Evolutionary conservation across 2,888 invertebrate genomes (phyloP).

Genomic region (Idaea biselata): DNA sequence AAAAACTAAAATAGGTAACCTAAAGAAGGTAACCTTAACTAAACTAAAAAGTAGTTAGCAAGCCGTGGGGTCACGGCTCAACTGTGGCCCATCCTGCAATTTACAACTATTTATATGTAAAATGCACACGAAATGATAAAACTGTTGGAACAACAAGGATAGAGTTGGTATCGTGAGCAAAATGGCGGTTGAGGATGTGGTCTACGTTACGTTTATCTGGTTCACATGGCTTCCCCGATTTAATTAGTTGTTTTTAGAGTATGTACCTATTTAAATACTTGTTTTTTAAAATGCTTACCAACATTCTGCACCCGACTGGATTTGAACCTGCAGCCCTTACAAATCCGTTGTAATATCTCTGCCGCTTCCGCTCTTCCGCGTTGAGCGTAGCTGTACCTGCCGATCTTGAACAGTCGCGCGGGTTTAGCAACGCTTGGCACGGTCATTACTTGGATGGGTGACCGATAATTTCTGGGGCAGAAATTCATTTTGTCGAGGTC

Average conservation of each 20-base stretch:
- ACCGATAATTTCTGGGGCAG: too few species aligned
- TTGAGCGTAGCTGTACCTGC: too few species aligned
- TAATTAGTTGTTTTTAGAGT: constrained; percentile 3
- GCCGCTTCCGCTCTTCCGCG: too few species aligned
- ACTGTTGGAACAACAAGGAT: neutral
- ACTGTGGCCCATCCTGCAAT: constrained; percentile 27
- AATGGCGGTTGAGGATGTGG: neutral
- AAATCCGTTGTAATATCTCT: too few species aligned
- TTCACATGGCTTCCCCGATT: constrained; percentile 26
- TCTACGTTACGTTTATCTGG: constrained; percentile 24
- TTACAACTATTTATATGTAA: constrained; percentile 28
- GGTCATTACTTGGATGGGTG: too few species aligned
- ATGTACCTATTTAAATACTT: neutral
- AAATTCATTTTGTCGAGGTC: too few species aligned
- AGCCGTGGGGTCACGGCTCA: constrained; percentile 54
- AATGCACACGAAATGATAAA: constrained; percentile 26
- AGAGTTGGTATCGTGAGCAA: neutral
- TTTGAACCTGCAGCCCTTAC: too few species aligned
- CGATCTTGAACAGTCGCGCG: too few species aligned
- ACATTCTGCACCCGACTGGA: too few species aligned
- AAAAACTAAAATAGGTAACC: constrained; percentile 9
- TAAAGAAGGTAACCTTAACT: constrained; percentile 10
- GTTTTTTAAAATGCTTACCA: too few species aligned
- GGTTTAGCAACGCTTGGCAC: too few species aligned
- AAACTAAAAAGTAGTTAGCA: constrained; percentile 19